Evolutionary conservation across 2,797 vertebrate genomes (phyloP), one percentile per base, ranked within the genome.

Genomic region (Phrynocephalus vlangalii): DNA sequence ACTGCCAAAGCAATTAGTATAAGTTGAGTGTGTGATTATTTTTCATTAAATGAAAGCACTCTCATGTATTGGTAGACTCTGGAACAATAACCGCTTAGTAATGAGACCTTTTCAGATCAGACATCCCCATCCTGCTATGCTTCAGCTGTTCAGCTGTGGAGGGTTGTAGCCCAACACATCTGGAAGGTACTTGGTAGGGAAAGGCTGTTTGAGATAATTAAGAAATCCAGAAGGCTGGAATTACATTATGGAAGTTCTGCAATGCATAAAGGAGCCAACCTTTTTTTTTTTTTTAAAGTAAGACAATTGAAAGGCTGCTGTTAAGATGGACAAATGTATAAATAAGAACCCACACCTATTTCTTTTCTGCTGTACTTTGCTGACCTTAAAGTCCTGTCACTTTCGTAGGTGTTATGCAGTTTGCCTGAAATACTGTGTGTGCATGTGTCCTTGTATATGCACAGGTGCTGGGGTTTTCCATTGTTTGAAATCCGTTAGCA

Each of bases 1-100:
- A 26, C 20, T 92, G 50, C 33, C 76, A 28, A 84, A 84, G 30
- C 0, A 86, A 28, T 82, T 63, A 83, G 84, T 60, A 63, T 78
- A 30, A 68, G 28, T 0, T 48, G 52, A 89, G 68, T 28, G 16
- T 84, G 0, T 38, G 66, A 18, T 60, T 24, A 28, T 70, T 77
- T 83, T 87, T 87, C 48, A 44, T 83, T 78, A 68, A 78, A 71
- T 11, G 38, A 66, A 26, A 73, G 20, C 70, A 48, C 56, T 86
- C 18, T 66, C 73, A 30, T 86, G 22, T 10, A 8, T 66, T 63
- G 18, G 7, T 83, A 50, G 83, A 83, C 20, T 33, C 30, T 71
- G 68, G 75, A 83, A 72, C 56, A 70, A 68, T n/a, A 78, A 70
- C 26, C 71, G 56, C 18, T 71, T 83, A 63, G 26, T 30, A 83